A percentile compares a stretch with the other conserved stretches of the same genome.
These are phyloP conservation scores for Bubo scandiacus DNA, from an alignment of 2,113 vertebrate genomes.

Conservation along the genomic window DNA sequence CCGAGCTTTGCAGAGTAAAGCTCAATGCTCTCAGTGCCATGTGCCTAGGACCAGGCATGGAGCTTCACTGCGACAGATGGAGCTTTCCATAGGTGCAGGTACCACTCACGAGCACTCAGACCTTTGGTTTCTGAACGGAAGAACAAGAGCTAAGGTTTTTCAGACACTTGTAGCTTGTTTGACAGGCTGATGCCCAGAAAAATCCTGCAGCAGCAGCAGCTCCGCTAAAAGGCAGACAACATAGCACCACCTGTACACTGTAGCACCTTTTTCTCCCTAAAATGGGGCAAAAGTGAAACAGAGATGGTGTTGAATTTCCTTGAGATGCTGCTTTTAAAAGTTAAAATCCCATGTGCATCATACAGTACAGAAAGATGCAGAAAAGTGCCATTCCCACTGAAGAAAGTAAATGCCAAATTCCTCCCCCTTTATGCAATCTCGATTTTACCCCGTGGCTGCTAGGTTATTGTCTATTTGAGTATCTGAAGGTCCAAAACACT, in stretches of 20 bases:
- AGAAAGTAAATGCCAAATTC: background rate
- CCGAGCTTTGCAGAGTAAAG: background rate
- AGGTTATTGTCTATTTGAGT: background rate
- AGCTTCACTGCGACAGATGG: background rate
- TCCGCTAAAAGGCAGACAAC: background rate
- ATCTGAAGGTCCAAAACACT: background rate
- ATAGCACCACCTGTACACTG: background rate
- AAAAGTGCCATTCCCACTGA: background rate
- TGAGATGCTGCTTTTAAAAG: background rate
- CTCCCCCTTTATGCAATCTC: background rate
- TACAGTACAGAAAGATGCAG: background rate
- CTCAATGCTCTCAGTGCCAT: background rate
- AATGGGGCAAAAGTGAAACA: background rate
- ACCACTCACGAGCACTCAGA: background rate
- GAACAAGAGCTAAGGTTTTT: background rate
- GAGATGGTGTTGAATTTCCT: background rate
- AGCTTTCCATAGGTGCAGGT: background rate
- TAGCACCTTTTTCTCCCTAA: background rate
- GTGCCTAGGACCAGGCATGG: accelerated
- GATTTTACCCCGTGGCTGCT: background rate
- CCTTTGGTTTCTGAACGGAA: background rate
- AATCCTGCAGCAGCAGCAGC: background rate
- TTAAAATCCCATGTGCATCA: background rate
- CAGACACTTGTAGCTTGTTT: background rate
- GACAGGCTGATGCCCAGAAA: background rate